These are phyloP conservation scores for Drosophila leontia DNA, from an alignment of 1,140 invertebrate genomes.

Conservation along the genomic window DNA sequence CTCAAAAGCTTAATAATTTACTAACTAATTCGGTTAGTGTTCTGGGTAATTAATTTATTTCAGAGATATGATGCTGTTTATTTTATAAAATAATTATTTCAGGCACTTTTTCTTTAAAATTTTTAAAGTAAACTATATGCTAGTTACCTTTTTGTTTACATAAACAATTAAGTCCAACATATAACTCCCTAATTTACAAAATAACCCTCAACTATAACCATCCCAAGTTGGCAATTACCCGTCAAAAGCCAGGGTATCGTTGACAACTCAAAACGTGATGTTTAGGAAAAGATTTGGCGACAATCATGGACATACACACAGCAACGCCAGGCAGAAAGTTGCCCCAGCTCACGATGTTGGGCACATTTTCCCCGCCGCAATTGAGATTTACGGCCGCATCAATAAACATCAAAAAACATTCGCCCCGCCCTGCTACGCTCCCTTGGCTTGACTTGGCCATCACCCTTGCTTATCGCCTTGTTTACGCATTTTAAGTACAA, in stretches of 20 bases:
- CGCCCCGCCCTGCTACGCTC: not conserved
- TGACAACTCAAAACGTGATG: slow-evolving; percentile 57
- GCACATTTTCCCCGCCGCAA: slow-evolving; percentile 59
- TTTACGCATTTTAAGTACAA: slow-evolving; percentile 84
- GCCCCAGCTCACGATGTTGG: slow-evolving; percentile 15
- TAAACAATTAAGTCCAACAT: not conserved
- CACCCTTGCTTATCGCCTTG: slow-evolving; percentile 77
- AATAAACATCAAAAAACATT: slow-evolving; percentile 70
- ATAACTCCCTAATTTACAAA: not conserved
- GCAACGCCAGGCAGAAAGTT: slow-evolving; percentile 26
- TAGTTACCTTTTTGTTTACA: not conserved
- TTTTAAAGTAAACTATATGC: too few species aligned
- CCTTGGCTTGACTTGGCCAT: slow-evolving; percentile 14
- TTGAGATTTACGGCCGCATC: slow-evolving; percentile 78
- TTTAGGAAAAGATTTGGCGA: slow-evolving; percentile 70
- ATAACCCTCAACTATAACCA: not conserved
- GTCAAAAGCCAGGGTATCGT: slow-evolving; percentile 26
- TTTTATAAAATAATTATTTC: too few species aligned
- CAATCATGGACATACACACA: slow-evolving; percentile 50
- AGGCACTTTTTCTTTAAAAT: too few species aligned
- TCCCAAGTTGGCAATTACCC: slow-evolving; percentile 5
- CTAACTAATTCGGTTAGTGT: not conserved
- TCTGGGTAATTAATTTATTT: not conserved
- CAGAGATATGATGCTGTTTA: not conserved
- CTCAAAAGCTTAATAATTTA: not conserved